Evolutionary conservation across 2,888 invertebrate genomes (phyloP).

Genomic region (Yponomeuta evonymella): DNA sequence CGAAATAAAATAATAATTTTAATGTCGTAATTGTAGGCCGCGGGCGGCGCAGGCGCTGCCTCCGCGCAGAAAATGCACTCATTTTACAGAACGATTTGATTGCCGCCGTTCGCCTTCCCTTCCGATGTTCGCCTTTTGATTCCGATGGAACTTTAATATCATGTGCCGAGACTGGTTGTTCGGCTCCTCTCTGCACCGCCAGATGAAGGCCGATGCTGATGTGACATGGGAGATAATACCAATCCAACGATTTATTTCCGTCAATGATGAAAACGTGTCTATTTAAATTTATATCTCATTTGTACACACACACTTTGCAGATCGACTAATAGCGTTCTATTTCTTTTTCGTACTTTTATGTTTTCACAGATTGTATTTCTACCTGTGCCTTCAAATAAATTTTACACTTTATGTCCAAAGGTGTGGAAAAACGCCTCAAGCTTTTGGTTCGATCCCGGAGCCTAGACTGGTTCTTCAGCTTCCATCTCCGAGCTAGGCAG

Average conservation of each 20-base stretch:
- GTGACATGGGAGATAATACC: too few species aligned
- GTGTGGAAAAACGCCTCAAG: too few species aligned
- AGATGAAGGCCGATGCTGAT: not conserved
- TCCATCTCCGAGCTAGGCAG: not conserved
- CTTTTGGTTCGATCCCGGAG: too few species aligned
- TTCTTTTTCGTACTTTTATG: too few species aligned
- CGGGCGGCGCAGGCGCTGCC: conserved; percentile 43
- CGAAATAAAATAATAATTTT: conserved; percentile 76
- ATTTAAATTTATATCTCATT: too few species aligned
- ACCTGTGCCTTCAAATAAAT: too few species aligned
- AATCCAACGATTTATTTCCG: too few species aligned
- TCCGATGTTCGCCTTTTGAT: conserved; percentile 41
- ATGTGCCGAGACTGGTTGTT: conserved; percentile 40
- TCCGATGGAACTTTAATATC: conserved; percentile 48
- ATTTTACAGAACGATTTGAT: conserved; percentile 57
- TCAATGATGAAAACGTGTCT: too few species aligned
- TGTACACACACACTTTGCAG: too few species aligned
- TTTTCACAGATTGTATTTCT: too few species aligned
- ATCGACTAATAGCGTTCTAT: too few species aligned
- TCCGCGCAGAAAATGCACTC: conserved; percentile 41
- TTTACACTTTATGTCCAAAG: too few species aligned
- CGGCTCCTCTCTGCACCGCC: conserved; percentile 18
- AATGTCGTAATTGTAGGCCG: conserved; percentile 73
- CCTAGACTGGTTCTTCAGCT: conserved; percentile 42
- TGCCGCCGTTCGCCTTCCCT: conserved; percentile 45